These are phyloP conservation scores for Hydractinia echinata DNA, from an alignment of 30 jellyfish, hydroid and myxozoan species.

Conservation along the genomic window DNA sequence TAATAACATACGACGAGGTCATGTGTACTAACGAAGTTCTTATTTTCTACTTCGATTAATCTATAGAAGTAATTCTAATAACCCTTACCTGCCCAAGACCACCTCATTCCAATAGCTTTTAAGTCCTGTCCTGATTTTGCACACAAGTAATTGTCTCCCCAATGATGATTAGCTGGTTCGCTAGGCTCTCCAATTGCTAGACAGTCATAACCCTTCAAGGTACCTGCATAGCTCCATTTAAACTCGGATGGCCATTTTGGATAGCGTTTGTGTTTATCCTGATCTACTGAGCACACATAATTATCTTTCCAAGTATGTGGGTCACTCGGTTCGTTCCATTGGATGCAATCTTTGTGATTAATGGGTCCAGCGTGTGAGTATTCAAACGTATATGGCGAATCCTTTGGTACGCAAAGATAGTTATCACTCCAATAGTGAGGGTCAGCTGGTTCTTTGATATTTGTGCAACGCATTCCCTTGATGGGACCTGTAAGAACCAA, in stretches of 20 bases:
- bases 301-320: constrained; percentile 12
- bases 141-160: constrained; percentile 19
- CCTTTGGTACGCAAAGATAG: constrained; percentile 57
- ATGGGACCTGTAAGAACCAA: no score
- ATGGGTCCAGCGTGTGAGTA: constrained; percentile 62
- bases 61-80: no score
- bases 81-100: not conserved
- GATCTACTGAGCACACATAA: not conserved
- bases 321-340: constrained; percentile 6
- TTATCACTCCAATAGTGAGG: constrained; percentile 81
- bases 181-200: not conserved
- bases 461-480: constrained; percentile 61
- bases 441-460: constrained; percentile 67
- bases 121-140: not conserved
- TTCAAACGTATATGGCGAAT: constrained; percentile 63
- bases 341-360: not conserved
- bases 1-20: no score
- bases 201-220: not conserved
- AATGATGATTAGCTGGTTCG: not conserved
- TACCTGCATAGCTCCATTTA: not conserved
- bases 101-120: not conserved
- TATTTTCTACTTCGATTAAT: no score
- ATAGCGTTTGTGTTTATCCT: not conserved
- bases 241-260: constrained; percentile 23
- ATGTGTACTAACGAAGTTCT: no score